Conservation (phyloP, 2,888 invertebrate species). For the Cryptus viduatorius region DNA sequence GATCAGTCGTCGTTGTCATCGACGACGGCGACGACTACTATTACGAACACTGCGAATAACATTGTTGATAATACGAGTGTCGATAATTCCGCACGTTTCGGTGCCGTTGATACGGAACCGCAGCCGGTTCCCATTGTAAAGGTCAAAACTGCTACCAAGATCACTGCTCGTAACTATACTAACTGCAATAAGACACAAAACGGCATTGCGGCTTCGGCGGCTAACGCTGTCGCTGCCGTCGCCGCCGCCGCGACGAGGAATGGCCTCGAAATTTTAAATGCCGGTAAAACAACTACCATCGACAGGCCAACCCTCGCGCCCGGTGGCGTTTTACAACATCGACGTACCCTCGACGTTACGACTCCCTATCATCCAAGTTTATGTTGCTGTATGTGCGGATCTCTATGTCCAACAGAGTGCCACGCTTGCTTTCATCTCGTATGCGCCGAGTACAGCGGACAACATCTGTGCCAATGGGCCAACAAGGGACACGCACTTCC, state of each 20-base stretch:
- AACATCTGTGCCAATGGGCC: slow-evolving; percentile 83
- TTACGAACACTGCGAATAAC: background rate
- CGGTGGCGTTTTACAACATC: slow-evolving; percentile 40
- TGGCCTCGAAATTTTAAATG: slow-evolving; percentile 53
- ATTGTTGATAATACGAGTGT: slow-evolving; percentile 17
- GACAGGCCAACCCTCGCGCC: slow-evolving; percentile 25
- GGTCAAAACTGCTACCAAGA: slow-evolving; percentile 66
- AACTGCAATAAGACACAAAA: slow-evolving; percentile 64
- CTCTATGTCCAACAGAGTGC: slow-evolving; percentile 88
- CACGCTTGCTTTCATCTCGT: slow-evolving; percentile 88
- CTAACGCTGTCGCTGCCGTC: slow-evolving; percentile 22
- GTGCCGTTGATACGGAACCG: slow-evolving; percentile 27
- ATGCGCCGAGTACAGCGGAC: slow-evolving; percentile 84
- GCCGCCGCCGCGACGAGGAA: slow-evolving; percentile 29
- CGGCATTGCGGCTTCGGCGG: slow-evolving; percentile 43
- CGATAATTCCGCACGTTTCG: slow-evolving; percentile 30
- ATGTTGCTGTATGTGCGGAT: slow-evolving; percentile 88
- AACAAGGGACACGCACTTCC: slow-evolving; percentile 81
- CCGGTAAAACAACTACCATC: slow-evolving; percentile 40
- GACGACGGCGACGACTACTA: slow-evolving; percentile 38
- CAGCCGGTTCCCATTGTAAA: slow-evolving; percentile 54
- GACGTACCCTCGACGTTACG: slow-evolving; percentile 48
- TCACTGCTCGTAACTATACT: slow-evolving; percentile 55
- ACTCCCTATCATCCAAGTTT: slow-evolving; percentile 63
- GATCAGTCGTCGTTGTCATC: slow-evolving; percentile 41